Base-by-base conservation (phyloP, 2,797 vertebrate species). In the Synaphobranchus kaupii region DNA sequence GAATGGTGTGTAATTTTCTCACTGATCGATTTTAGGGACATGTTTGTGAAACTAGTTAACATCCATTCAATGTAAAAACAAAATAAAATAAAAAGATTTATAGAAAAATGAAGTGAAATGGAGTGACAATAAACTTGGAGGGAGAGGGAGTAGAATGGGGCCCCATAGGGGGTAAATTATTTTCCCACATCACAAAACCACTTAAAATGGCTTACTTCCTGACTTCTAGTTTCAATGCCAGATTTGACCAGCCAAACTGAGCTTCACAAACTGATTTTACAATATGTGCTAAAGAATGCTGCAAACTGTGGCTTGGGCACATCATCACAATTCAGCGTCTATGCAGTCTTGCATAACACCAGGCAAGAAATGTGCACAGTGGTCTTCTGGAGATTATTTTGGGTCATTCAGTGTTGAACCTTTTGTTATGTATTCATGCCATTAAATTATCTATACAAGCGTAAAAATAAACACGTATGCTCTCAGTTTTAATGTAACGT, bases 211-310 rank as follows among this genome's bases (percentile, higher is more conserved):
- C 39, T 84, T 87, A 12, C 39, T 90, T 39, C 39, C 85, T 88
- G 85, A 71, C 85, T 87, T 87, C 87, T 25, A 48, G 85, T 91
- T 91, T 91, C 90, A 91, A 85, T 89, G 89, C 85, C 88, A 91
- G 86, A 86, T 90, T 87, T 80, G 78, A 10, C 17, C 17, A 17
- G 54, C 54, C 54, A 56, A 92, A 91, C 87, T n/a, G n/a, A 86
- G 68, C 71, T 39, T 2, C 3, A 39, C 3, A 80, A 84, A 88
- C 86, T 56, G 90, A 89, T 89, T 90, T 87, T 90, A 92, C 89
- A 91, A 92, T 88, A 81, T 86, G 73, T 86, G 88, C 68, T 91
- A 91, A 88, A 58, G 54, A 73, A 39, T 39, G 39, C 90, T 92
- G 83, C 88, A 60, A 90, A 88, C 68, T 90, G 89, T 90, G 91